phyloP scores from a whole-genome alignment of 2,888 invertebrate genomes.

The Pecten maximus region DNA sequence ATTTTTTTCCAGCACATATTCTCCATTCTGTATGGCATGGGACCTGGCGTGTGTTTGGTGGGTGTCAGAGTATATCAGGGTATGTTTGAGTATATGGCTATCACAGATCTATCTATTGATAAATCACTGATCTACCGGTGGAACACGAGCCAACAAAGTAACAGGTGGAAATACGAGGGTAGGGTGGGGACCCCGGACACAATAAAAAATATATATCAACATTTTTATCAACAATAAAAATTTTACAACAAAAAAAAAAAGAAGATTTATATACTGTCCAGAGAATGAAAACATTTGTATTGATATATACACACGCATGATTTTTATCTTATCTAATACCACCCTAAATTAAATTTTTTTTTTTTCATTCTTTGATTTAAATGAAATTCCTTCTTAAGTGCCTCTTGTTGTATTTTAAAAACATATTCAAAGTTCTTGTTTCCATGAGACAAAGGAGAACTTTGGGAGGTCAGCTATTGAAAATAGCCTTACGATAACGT shows the following conservation, averaged over 20 bases:
- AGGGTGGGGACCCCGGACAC: neutral
- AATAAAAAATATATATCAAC: neutral
- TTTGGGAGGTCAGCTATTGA: neutral
- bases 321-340: neutral
- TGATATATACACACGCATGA: neutral
- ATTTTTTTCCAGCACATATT: slow-evolving; percentile 47
- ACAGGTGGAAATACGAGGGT: slow-evolving; percentile 14
- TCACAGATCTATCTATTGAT: neutral
- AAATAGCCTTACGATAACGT: neutral
- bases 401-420: slow-evolving; percentile 14
- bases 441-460: slow-evolving; percentile 21
- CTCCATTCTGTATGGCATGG: slow-evolving; percentile 9
- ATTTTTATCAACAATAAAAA: neutral
- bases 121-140: neutral
- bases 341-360: neutral
- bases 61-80: neutral
- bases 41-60: neutral
- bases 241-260: neutral
- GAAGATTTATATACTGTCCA: neutral
- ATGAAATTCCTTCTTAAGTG: neutral
- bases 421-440: slow-evolving; percentile 19
- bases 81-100: neutral
- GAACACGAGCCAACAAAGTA: slow-evolving; percentile 3
- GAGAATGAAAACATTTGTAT: neutral
- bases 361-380: neutral